phyloP scores from a whole-genome alignment of 2,888 invertebrate genomes.

The Scaptomyza cyrtandrae region DNA sequence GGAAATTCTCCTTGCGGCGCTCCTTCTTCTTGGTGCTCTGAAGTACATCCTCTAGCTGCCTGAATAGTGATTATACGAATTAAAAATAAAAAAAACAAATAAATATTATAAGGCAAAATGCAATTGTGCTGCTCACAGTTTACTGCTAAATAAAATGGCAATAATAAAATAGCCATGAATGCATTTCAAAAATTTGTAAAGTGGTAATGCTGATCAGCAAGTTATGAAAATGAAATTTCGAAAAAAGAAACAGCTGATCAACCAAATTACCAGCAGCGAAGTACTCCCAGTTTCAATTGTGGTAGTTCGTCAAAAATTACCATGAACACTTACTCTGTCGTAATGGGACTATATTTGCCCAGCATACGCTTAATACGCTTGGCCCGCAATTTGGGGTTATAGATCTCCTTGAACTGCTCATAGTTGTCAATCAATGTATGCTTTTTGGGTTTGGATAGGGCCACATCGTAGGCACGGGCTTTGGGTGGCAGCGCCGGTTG shows the following conservation, averaged over 20 bases:
- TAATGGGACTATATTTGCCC: constrained; percentile 65
- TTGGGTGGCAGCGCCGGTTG: constrained; percentile 69
- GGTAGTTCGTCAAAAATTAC: too few relatives aligned
- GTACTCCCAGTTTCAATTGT: too few relatives aligned
- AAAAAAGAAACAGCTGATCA: too few relatives aligned
- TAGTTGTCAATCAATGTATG: constrained; percentile 55
- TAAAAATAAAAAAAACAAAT: not conserved
- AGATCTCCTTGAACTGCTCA: constrained; percentile 61
- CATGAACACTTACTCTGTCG: constrained; percentile 62
- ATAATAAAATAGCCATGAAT: too few relatives aligned
- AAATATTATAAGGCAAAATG: too few relatives aligned
- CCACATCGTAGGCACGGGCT: constrained; percentile 60
- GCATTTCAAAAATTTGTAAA: not conserved
- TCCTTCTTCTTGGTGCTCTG: constrained; percentile 72
- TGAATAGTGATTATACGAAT: constrained; percentile 22
- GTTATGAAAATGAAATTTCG: too few relatives aligned
- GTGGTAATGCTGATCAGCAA: too few relatives aligned
- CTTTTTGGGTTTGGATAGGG: constrained; percentile 66
- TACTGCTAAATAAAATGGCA: too few relatives aligned
- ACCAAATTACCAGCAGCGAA: too few relatives aligned
- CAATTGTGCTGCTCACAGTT: too few relatives aligned
- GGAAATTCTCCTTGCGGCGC: constrained; percentile 67
- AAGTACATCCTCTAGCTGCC: constrained; percentile 75
- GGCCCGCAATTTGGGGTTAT: constrained; percentile 70
- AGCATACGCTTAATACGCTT: constrained; percentile 72